Base-by-base conservation (phyloP, 2,797 vertebrate species). In the Cuculus canorus region DNA sequence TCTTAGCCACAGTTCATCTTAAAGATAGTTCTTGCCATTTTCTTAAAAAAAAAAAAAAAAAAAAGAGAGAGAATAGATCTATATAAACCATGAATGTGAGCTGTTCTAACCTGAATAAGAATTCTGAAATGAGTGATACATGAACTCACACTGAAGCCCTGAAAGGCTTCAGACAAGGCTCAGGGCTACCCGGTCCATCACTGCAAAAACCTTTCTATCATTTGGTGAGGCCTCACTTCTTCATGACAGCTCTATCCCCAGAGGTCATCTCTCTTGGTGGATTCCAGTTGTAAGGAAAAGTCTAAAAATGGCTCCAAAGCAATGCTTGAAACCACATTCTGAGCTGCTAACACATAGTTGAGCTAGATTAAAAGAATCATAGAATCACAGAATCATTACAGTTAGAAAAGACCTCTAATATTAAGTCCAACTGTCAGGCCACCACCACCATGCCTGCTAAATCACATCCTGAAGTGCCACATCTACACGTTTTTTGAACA, bases 201-300 rank as follows among this genome's bases (percentile, higher is more conserved):
- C 39, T 47, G 73, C 43, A 47, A 48, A 72, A 65, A 41, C 17
- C 32, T 4, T 43, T 70, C 48, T 30, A 70, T 39, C 16, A 1
- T 19, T 32, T 14, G 30, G 21, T 11, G 83, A 60, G 54, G 19
- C 22, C n/a, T 83, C 52, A 22, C 1, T 0, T n/a, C 21, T 3
- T 19, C 4, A 1, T 33, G 12, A 14, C 0, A 0, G 5, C 6
- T 14, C n/a, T n/a, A 28, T 19, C n/a, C 4, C 4, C n/a, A 39
- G n/a, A 22, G 28, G 19, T 9, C 19, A 21, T 7, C 10, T n/a
- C 10, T 33, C 39, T 16, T 0, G 0, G 30, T 3, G 13, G 33
- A 8, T 45, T 82, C 63, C 28, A 18, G 17, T 8, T 52, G 8
- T 52, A n/a, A 48, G 39, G 39, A 39, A 10, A 39, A 39, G 39